These are phyloP conservation scores for Drosophila sulfurigaster DNA, from an alignment of 1,140 invertebrate species.

Conservation along the genomic window DNA sequence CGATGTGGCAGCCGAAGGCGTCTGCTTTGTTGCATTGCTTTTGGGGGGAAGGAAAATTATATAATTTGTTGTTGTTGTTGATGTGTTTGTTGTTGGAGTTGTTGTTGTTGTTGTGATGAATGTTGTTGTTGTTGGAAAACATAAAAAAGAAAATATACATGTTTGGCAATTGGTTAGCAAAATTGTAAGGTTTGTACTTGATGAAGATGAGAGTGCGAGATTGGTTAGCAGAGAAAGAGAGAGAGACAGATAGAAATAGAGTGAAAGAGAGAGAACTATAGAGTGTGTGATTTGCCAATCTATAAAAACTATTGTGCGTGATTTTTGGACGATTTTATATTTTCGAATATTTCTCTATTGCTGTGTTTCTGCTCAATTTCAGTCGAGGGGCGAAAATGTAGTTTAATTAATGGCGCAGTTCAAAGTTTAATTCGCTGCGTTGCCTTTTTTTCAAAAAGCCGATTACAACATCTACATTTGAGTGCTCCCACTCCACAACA, in stretches of 20 bases:
- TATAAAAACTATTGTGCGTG: not conserved
- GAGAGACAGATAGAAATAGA: constrained; percentile 29
- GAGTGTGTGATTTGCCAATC: not conserved
- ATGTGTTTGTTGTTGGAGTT: constrained; percentile 42
- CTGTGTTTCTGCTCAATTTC: not conserved
- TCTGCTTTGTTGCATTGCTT: constrained; percentile 67
- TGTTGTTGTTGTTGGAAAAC: constrained; percentile 55
- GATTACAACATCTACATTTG: constrained; percentile 76
- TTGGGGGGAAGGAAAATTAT: constrained; percentile 29
- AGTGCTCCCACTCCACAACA: constrained; percentile 30
- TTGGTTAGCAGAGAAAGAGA: constrained; percentile 32
- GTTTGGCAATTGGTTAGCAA: constrained; percentile 79
- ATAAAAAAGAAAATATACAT: constrained; percentile 82
- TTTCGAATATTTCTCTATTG: too few relatives aligned
- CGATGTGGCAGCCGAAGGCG: constrained; percentile 57
- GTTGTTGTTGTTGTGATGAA: constrained; percentile 47
- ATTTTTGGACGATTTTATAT: not conserved
- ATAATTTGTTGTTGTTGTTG: constrained; percentile 44
- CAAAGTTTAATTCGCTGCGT: constrained; percentile 75
- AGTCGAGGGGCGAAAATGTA: constrained; percentile 33
- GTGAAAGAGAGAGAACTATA: not conserved
- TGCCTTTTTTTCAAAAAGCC: constrained; percentile 43
- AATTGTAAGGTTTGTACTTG: constrained; percentile 56
- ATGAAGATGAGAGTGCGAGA: constrained; percentile 59
- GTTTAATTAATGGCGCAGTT: constrained; percentile 82